Evolutionary conservation across 2,113 vertebrate species (phyloP).

Genomic region (Mastomys coucha): DNA sequence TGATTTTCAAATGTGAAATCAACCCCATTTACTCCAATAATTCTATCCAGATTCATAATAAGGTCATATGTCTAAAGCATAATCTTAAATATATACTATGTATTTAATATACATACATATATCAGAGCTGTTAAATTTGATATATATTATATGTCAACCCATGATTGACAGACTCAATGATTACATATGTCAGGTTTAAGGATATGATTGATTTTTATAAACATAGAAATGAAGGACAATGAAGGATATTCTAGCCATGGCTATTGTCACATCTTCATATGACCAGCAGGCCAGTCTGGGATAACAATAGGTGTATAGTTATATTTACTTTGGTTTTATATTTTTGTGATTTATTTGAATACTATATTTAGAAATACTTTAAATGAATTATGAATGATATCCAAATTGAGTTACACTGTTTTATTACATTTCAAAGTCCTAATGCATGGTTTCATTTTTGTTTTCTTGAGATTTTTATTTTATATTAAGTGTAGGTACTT

Average conservation of each 20-base stretch:
- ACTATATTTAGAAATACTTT: not conserved
- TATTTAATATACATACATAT: not conserved
- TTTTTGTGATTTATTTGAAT: not conserved
- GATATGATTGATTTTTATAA: not conserved
- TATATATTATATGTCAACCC: not conserved
- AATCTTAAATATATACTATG: not conserved
- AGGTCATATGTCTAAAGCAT: not conserved
- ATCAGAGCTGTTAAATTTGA: not conserved
- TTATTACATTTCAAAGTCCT: not conserved
- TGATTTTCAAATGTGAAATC: slow-evolving; percentile 10
- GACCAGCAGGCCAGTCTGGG: not conserved
- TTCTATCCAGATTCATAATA: not conserved
- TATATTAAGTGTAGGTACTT: not conserved
- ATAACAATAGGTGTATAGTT: not conserved
- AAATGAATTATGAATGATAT: not conserved
- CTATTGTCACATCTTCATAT: not conserved
- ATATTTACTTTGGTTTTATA: not conserved
- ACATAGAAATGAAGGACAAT: not conserved
- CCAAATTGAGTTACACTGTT: not conserved
- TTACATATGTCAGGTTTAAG: not conserved
- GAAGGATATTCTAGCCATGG: not conserved
- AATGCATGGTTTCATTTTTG: not conserved
- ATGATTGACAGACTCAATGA: not conserved
- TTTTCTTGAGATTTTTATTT: not conserved
- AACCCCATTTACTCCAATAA: not conserved